These are phyloP conservation scores for Petrosia ficiformis DNA, from an alignment of 37 sponge, comb jelly and placozoan genomes.

Conservation along the genomic window DNA sequence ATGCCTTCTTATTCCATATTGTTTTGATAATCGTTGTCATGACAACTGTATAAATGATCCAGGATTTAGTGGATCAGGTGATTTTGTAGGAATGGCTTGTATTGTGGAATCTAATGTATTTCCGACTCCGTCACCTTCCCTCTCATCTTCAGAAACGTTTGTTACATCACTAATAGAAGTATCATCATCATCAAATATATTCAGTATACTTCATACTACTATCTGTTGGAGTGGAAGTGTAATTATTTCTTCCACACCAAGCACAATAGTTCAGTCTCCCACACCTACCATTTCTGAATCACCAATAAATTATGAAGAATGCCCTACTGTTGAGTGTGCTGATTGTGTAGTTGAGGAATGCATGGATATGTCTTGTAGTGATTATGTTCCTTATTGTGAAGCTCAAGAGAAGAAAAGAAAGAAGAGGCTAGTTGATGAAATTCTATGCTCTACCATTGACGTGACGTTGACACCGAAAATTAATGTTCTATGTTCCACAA, in stretches of 20 bases:
- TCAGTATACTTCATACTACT: not conserved
- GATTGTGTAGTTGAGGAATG: no score
- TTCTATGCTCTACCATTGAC: not conserved
- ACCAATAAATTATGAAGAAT: no score
- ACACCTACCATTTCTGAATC: no score
- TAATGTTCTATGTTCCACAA: not conserved
- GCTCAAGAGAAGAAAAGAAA: no score
- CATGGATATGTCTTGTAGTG: no score
- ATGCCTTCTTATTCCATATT: not conserved
- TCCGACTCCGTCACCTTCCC: not conserved
- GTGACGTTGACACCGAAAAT: not conserved
- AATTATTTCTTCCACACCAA: not conserved
- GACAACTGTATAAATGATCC: not conserved
- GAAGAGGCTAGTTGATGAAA: no score
- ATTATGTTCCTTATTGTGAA: no score
- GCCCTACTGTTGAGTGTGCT: no score
- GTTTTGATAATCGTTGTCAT: conserved; percentile 2
- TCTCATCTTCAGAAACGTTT: not conserved
- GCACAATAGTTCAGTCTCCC: not conserved
- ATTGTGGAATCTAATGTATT: not conserved
- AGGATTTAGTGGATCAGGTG: not conserved
- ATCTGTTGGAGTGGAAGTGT: not conserved
- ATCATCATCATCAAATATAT: not conserved
- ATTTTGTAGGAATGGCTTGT: not conserved
- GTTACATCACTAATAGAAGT: not conserved